These are phyloP conservation scores for Griposia aprilina DNA, from an alignment of 2,888 invertebrate genomes.

Conservation along the genomic window DNA sequence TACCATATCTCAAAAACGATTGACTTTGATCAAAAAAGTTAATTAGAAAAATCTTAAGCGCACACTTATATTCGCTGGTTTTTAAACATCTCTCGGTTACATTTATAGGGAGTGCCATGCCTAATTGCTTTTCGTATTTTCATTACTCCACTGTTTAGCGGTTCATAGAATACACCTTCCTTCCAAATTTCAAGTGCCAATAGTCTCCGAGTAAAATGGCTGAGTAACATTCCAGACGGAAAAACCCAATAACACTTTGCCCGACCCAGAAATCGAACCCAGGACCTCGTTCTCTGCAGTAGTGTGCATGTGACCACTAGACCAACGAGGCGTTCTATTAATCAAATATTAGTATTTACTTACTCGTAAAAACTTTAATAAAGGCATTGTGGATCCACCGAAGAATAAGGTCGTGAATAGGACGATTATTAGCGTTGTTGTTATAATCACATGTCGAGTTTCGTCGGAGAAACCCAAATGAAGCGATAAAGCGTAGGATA, in stretches of 20 bases:
- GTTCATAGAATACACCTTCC: neutral
- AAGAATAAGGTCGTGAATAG: slow-evolving; percentile 98
- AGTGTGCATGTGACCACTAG: neutral
- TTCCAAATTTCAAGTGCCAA: neutral
- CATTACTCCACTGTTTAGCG: neutral
- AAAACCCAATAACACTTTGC: neutral
- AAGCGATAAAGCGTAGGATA: slow-evolving; percentile 98
- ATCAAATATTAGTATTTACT: slow-evolving; percentile 59
- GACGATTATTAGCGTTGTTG: slow-evolving; percentile 99
- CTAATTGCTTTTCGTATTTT: neutral
- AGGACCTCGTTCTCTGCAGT: neutral
- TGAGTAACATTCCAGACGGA: neutral
- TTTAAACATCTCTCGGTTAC: neutral
- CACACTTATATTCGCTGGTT: neutral
- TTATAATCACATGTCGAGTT: slow-evolving; percentile 98
- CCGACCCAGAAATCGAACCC: neutral
- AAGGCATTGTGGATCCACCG: slow-evolving; percentile 99
- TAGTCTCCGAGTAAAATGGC: neutral
- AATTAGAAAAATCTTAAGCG: neutral
- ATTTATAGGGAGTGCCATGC: neutral
- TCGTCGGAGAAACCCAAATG: slow-evolving; percentile 98
- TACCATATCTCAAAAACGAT: neutral
- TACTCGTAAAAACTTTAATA: slow-evolving; percentile 97
- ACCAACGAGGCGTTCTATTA: neutral
- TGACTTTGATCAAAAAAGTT: neutral